These are phyloP conservation scores for Euthynnus affinis DNA, from an alignment of 2,797 vertebrate species.

Conservation along the genomic window DNA sequence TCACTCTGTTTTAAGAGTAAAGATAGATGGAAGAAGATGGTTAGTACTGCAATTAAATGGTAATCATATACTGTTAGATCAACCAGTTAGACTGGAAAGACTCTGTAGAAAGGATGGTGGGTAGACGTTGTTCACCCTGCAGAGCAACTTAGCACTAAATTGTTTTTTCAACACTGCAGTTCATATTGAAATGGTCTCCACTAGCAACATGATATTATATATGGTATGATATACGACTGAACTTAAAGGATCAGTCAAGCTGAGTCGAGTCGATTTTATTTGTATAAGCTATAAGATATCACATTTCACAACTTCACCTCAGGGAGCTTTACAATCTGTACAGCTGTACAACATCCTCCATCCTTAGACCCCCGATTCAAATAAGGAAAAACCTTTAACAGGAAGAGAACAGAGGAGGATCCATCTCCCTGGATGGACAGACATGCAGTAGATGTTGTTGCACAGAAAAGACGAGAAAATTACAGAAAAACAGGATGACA, in stretches of 20 bases:
- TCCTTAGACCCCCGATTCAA: too few species aligned
- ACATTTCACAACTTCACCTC: too few species aligned
- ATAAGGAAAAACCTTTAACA: too few species aligned
- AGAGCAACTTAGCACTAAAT: not conserved
- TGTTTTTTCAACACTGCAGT: not conserved
- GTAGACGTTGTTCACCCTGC: not conserved
- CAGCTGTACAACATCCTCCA: too few species aligned
- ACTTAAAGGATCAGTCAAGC: not conserved
- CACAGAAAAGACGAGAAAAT: not conserved
- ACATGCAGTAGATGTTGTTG: too few species aligned
- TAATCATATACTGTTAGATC: not conserved
- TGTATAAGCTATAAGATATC: too few species aligned
- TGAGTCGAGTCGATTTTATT: too few species aligned
- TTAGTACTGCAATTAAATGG: not conserved
- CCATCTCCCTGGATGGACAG: too few species aligned
- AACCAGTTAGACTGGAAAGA: conserved; percentile 14
- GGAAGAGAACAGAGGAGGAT: too few species aligned
- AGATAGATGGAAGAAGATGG: not conserved
- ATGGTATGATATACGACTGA: too few species aligned
- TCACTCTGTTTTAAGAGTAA: not conserved
- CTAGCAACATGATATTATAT: too few species aligned
- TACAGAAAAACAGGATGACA: not conserved
- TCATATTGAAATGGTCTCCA: not conserved
- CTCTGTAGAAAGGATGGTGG: not conserved
- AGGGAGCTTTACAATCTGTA: too few species aligned